Percentiles rank a stretch among this genome's conserved stretches.
phyloP scores from a whole-genome alignment of 1,140 invertebrate genomes.

The Drosophila truncata region DNA sequence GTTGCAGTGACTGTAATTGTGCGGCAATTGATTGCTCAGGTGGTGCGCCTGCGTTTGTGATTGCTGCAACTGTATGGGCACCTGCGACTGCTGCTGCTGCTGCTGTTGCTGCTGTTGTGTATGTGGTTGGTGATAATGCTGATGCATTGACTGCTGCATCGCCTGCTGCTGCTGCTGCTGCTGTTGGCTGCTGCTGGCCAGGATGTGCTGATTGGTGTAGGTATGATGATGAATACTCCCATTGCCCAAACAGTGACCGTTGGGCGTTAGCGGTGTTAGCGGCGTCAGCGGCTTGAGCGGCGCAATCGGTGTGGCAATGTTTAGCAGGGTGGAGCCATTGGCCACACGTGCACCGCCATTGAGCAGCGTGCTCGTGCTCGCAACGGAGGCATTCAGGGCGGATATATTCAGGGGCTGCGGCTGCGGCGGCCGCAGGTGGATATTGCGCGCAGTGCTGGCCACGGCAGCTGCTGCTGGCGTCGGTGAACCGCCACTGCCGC shows the following conservation, averaged over 20 bases:
- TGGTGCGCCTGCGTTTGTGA: conserved; percentile 15
- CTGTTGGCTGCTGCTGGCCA: conserved; percentile 57
- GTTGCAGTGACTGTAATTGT: conserved; percentile 75
- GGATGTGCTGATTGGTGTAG: conserved; percentile 79
- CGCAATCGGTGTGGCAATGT: conserved; percentile 61
- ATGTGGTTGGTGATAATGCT: conserved; percentile 37
- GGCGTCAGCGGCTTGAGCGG: conserved; percentile 58
- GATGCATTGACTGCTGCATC: conserved; percentile 46
- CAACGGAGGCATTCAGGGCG: conserved; percentile 86
- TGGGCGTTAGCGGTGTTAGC: conserved; percentile 67
- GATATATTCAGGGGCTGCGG: conserved; percentile 89
- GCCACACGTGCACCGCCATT: conserved; percentile 59
- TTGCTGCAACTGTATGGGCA: conserved; percentile 11
- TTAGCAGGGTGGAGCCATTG: conserved; percentile 63
- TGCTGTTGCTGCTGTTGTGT: conserved; percentile 29
- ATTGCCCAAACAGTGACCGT: conserved; percentile 63
- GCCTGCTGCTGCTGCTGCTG: conserved; percentile 39
- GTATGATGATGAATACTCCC: conserved; percentile 71
- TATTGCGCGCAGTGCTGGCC: conserved; percentile 72
- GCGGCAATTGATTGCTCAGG: conserved; percentile 36
- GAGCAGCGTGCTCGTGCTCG: conserved; percentile 58
- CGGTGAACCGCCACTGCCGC: conserved; percentile 39
- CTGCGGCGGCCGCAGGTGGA: conserved; percentile 78
- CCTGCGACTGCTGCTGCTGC: conserved; percentile 24
- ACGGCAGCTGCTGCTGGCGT: conserved; percentile 69